phyloP scores from a whole-genome alignment of 2,113 vertebrate genomes.

The Nibea albiflora region DNA sequence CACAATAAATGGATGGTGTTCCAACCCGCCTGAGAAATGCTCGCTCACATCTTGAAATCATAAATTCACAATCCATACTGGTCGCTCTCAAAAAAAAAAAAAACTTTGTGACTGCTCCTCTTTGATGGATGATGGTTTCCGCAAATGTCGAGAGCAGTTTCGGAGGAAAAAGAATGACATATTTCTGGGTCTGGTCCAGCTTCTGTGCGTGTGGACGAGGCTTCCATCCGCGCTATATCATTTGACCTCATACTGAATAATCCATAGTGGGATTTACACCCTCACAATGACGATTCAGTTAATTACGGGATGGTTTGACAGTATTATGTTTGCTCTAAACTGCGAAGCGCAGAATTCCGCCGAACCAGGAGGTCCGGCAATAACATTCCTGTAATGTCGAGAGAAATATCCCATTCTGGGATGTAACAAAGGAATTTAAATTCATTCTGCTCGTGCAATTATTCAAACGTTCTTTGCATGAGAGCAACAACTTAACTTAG shows the following conservation, averaged over 20 bases:
- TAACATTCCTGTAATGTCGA: not conserved
- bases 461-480: not conserved
- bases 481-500: not conserved
- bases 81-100: conserved; percentile 25
- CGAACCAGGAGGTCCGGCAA: not conserved
- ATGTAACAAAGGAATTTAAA: not conserved
- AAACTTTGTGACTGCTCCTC: conserved; percentile 28
- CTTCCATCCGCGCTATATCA: not conserved
- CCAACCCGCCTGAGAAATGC: conserved; percentile 49
- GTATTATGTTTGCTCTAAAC: not conserved
- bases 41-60: conserved; percentile 74
- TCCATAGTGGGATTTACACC: conserved; percentile 15
- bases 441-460: not conserved
- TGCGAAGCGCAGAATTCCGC: not conserved
- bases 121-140: conserved; percentile 63
- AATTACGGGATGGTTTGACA: not conserved
- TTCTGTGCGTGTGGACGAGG: not conserved
- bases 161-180: conserved; percentile 8
- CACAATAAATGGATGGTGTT: conserved; percentile 62
- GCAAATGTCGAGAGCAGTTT: conserved; percentile 34
- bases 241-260: not conserved
- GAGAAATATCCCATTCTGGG: not conserved
- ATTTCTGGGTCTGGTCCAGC: conserved; percentile 34
- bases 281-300: not conserved
- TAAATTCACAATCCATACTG: conserved; percentile 64